Conservation (phyloP, 2,113 vertebrate species). For the Rallus limicola region DNA sequence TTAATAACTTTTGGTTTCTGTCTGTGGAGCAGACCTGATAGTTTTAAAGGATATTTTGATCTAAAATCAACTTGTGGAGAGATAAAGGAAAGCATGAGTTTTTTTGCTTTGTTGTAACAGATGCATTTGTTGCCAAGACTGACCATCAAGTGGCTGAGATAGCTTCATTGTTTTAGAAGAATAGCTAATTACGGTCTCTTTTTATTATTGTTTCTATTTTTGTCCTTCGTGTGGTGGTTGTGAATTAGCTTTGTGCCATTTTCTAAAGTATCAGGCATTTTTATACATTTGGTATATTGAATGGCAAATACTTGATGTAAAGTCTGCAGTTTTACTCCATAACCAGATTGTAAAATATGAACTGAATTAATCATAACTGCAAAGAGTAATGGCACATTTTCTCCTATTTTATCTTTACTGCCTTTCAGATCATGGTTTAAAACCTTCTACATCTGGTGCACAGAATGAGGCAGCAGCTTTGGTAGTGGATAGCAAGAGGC, state of each 20-base stretch:
- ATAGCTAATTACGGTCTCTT: conserved; percentile 58
- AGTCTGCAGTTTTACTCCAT: conserved; percentile 85
- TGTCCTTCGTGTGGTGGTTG: conserved; percentile 51
- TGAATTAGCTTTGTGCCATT: conserved; percentile 74
- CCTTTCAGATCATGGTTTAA: conserved; percentile 83
- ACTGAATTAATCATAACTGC: conserved; percentile 90
- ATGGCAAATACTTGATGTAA: conserved; percentile 84
- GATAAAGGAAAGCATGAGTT: neutral
- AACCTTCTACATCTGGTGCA: conserved; percentile 80
- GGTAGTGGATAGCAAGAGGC: conserved; percentile 84
- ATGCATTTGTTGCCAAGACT: conserved; percentile 51
- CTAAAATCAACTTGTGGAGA: conserved; percentile 35
- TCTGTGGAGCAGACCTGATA: conserved; percentile 5
- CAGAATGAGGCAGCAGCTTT: conserved; percentile 78
- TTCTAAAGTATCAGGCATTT: conserved; percentile 77
- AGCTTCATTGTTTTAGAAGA: conserved; percentile 58
- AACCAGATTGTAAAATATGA: conserved; percentile 91
- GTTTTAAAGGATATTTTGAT: conserved; percentile 56
- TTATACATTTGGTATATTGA: conserved; percentile 81
- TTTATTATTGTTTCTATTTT: conserved; percentile 38
- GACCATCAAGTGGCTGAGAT: conserved; percentile 53
- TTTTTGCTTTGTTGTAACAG: neutral
- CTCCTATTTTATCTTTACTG: conserved; percentile 88
- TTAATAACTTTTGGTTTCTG: conserved; percentile 49
- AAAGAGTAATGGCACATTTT: conserved; percentile 85